A percentile compares a stretch with the other conserved stretches of the same genome.
Conservation (phyloP, 2,113 vertebrate species). For the Brienomyrus brachyistius region DNA sequence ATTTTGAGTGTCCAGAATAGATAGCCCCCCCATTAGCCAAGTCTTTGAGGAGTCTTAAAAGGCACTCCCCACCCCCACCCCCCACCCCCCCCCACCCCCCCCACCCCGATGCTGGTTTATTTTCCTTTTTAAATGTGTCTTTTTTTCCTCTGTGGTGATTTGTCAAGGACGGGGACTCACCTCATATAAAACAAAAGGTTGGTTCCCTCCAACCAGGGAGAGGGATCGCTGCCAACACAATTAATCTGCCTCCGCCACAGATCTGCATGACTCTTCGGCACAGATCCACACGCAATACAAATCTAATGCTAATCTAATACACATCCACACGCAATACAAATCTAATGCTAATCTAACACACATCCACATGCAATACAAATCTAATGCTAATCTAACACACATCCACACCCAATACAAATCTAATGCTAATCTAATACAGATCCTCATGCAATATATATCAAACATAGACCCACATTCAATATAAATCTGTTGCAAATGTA, state of each 20-base stretch:
- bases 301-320: background rate
- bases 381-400: background rate
- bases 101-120: constrained; percentile 48
- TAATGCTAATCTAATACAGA: background rate
- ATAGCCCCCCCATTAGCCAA: constrained; percentile 62
- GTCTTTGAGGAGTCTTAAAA: constrained; percentile 66
- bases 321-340: background rate
- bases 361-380: background rate
- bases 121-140: constrained; percentile 22
- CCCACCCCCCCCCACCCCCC: constrained; percentile 38
- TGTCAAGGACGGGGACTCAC: constrained; percentile 51
- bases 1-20: constrained; percentile 70
- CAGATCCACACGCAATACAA: background rate
- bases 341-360: background rate
- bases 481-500: background rate
- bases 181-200: constrained; percentile 56
- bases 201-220: constrained; percentile 11
- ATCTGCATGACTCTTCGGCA: background rate
- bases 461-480: background rate
- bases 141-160: constrained; percentile 47
- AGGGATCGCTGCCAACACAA: constrained; percentile 5
- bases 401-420: background rate
- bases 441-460: background rate
- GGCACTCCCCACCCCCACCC: constrained; percentile 48
- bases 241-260: constrained; percentile 24